Conservation (phyloP, 1,140 invertebrate genomes). For the Drosophila bocqueti region DNA sequence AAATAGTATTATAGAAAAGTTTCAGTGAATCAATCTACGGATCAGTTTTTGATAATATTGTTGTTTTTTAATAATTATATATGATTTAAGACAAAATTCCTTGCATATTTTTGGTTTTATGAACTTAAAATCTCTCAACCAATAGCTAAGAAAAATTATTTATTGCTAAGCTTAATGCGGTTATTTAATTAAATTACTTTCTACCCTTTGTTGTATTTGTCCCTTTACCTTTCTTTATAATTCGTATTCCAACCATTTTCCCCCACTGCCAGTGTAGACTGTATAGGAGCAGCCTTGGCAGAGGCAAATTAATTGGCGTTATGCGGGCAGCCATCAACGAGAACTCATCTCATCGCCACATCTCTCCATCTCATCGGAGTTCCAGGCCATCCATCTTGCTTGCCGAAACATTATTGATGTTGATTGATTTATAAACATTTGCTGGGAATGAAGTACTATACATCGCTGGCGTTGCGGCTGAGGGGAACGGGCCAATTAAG, state of each 20-base stretch:
- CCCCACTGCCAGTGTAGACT: neutral
- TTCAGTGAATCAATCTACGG: neutral
- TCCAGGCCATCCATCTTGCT: constrained; percentile 63
- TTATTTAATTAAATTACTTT: neutral
- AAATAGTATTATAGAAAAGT: neutral
- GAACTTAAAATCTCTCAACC: too few species aligned
- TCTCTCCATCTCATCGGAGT: constrained; percentile 9
- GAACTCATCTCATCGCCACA: constrained; percentile 11
- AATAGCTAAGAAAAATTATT: neutral
- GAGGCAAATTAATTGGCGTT: constrained; percentile 47
- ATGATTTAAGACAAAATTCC: neutral
- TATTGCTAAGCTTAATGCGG: neutral
- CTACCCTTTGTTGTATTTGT: neutral
- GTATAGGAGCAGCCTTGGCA: constrained; percentile 3
- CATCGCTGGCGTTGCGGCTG: neutral
- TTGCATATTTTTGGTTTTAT: neutral
- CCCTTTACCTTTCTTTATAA: neutral
- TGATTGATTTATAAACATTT: constrained; percentile 83
- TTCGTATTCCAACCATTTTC: neutral
- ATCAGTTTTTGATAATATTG: neutral
- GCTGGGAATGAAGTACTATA: constrained; percentile 13
- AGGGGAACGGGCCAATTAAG: constrained; percentile 60
- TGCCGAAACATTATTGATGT: constrained; percentile 71
- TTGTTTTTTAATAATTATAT: neutral
- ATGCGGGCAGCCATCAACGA: constrained; percentile 49